These are phyloP conservation scores for Paramormyrops hopkinsi DNA, from an alignment of 2,797 vertebrate species.

Conservation along the genomic window DNA sequence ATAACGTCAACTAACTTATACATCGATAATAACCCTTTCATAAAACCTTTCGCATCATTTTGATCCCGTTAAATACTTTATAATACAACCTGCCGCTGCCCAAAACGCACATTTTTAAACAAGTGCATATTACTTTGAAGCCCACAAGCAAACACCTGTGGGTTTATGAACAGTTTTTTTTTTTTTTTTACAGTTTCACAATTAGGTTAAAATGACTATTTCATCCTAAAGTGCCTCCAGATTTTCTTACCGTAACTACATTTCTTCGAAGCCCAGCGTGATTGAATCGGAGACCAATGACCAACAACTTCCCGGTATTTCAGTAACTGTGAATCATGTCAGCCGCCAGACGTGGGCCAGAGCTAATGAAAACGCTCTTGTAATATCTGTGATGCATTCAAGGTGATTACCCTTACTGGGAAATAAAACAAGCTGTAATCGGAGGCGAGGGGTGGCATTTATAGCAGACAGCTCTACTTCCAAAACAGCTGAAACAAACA, in stretches of 20 bases:
- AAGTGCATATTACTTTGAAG: background rate
- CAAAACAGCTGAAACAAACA: background rate
- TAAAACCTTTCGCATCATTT: background rate
- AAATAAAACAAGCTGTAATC: background rate
- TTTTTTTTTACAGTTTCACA: background rate
- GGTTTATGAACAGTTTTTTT: background rate
- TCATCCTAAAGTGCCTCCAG: background rate
- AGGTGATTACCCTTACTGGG: background rate
- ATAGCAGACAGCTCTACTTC: background rate
- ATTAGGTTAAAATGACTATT: background rate
- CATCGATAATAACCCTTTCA: background rate
- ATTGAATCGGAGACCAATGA: background rate
- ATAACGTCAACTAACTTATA: background rate
- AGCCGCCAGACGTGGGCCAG: background rate
- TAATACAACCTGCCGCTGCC: background rate
- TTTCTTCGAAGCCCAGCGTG: background rate
- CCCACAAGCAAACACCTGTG: background rate
- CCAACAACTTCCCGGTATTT: background rate
- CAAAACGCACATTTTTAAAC: background rate
- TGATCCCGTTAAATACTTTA: background rate
- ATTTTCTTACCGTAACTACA: background rate
- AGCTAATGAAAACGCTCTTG: constrained; percentile 17
- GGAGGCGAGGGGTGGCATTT: background rate
- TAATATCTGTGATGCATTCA: background rate
- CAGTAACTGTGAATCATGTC: background rate